These are phyloP conservation scores for Nymphalis polychloros DNA, from an alignment of 2,888 invertebrate genomes.

Conservation along the genomic window DNA sequence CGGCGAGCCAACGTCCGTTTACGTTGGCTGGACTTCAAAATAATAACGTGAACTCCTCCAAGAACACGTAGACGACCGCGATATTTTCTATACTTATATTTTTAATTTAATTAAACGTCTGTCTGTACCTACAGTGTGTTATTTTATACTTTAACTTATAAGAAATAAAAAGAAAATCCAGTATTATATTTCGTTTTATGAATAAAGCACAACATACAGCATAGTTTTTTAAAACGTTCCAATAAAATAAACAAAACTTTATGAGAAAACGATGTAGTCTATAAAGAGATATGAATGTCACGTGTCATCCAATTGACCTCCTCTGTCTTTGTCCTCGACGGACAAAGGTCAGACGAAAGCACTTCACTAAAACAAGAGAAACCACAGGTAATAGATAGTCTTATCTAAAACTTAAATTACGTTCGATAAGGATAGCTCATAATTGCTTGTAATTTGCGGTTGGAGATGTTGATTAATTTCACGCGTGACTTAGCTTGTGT, in stretches of 20 bases:
- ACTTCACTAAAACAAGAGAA: neutral
- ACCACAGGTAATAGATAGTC: neutral
- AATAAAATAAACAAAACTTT: no score
- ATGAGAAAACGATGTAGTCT: no score
- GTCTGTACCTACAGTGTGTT: neutral
- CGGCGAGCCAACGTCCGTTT: slow-evolving; percentile 67
- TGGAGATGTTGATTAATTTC: slow-evolving; percentile 22
- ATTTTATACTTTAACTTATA: no score
- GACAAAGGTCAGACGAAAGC: no score
- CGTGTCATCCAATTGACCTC: no score
- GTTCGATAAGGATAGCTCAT: slow-evolving; percentile 9
- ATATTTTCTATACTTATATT: slow-evolving; percentile 25
- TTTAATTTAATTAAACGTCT: neutral
- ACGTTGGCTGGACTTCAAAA: slow-evolving; percentile 64
- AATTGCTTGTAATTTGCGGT: slow-evolving; percentile 22
- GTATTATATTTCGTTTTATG: no score
- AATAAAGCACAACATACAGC: no score
- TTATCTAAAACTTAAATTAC: slow-evolving; percentile 2
- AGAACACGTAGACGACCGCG: slow-evolving; percentile 30
- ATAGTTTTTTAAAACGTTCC: no score
- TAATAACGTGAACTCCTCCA: slow-evolving; percentile 52
- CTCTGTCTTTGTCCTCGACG: no score
- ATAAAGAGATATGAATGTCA: no score
- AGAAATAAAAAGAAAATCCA: no score
- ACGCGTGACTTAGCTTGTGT: slow-evolving; percentile 9